Conservation (phyloP, 2,888 invertebrate species). For the Operophtera brumata region DNA sequence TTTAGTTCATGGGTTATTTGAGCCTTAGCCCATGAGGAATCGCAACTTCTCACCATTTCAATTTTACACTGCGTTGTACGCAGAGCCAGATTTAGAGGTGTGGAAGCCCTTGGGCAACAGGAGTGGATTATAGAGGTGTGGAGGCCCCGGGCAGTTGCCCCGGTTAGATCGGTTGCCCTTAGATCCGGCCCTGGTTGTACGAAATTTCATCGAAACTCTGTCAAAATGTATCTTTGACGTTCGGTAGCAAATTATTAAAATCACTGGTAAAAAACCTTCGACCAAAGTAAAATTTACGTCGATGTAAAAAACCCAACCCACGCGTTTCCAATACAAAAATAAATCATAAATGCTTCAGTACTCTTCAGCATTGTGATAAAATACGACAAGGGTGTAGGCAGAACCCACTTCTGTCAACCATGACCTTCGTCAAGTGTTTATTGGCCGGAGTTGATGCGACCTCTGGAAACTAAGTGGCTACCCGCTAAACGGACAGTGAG, state of each 20-base stretch:
- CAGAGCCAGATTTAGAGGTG: too few species aligned
- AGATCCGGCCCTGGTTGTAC: too few species aligned
- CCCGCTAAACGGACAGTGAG: conserved; percentile 31
- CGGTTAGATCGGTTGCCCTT: too few species aligned
- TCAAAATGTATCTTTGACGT: not conserved
- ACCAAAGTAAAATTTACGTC: not conserved
- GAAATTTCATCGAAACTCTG: not conserved
- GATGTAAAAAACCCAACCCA: not conserved
- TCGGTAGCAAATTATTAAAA: not conserved
- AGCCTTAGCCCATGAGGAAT: too few species aligned
- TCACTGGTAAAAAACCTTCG: too few species aligned
- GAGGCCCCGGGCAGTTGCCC: too few species aligned
- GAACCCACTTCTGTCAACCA: conserved; percentile 26
- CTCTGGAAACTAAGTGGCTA: conserved; percentile 23
- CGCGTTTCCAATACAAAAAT: conserved; percentile 21
- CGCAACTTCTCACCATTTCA: too few species aligned
- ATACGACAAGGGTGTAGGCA: conserved; percentile 29
- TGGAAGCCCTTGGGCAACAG: too few species aligned
- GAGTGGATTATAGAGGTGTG: too few species aligned
- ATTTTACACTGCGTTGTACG: too few species aligned
- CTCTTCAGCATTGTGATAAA: conserved; percentile 27
- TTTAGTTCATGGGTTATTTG: too few species aligned
- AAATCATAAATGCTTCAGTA: conserved; percentile 20
- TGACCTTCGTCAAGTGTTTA: conserved; percentile 53
- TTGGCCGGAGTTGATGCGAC: conserved; percentile 42